Percentiles rank a stretch among this genome's conserved stretches.
phyloP scores from a whole-genome alignment of 2,113 vertebrate species.

The Amblyopsis rosae region DNA sequence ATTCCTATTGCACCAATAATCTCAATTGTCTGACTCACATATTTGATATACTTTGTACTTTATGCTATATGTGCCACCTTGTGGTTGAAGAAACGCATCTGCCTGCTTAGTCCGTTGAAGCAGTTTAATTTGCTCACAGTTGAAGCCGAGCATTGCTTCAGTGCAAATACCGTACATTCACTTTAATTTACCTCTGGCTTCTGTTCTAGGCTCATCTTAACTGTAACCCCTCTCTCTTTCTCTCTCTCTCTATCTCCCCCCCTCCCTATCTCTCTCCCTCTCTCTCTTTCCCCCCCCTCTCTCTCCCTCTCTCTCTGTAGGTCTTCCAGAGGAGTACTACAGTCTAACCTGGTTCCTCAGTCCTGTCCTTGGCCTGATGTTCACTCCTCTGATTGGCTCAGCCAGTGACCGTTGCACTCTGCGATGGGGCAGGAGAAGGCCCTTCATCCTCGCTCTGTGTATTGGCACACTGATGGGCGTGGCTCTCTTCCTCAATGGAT shows the following conservation, averaged over 20 bases:
- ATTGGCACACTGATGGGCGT: conserved; percentile 90
- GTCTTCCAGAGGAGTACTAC: conserved; percentile 99
- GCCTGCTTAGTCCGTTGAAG: neutral
- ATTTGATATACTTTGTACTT: no score
- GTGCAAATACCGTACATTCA: no score
- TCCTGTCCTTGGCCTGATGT: conserved; percentile 92
- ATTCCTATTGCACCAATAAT: no score
- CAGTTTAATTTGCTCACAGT: neutral
- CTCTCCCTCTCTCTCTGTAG: conserved; percentile 66
- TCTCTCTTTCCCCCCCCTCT: no score
- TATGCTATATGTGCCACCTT: neutral
- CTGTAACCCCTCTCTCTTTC: neutral
- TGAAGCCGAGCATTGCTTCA: no score
- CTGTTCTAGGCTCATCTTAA: neutral
- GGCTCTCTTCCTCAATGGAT: conserved; percentile 96
- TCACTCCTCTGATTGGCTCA: conserved; percentile 94
- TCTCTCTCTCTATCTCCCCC: neutral
- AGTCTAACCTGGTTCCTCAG: conserved; percentile 99
- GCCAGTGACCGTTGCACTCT: conserved; percentile 96
- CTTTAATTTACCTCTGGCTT: neutral
- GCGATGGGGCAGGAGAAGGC: conserved; percentile 92
- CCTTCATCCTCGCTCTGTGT: conserved; percentile 93
- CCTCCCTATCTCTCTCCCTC: neutral
- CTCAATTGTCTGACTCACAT: no score
- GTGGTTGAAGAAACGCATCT: neutral